Evolutionary conservation across 2,888 invertebrate genomes (phyloP), one percentile per base, ranked within the genome.

Genomic region (Cyclophora albipunctata): DNA sequence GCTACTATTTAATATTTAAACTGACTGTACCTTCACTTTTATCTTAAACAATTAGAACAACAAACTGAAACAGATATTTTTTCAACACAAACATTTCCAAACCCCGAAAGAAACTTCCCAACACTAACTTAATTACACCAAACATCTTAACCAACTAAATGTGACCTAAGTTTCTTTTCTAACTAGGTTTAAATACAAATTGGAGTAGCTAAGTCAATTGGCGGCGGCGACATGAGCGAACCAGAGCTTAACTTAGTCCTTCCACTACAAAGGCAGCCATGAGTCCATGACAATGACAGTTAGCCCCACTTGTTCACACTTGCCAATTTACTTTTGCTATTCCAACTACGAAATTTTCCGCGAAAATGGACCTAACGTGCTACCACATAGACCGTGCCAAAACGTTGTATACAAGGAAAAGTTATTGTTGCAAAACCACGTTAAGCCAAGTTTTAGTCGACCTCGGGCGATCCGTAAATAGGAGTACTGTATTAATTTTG

Each of bases 201-300:
- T 64, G 62, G 65, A 62, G 69, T 63, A 63, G 60, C 64, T 71
- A 66, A 76, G 67, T 74, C 71, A 70, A 74, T 75, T 73, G 71
- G 71, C 62, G 43, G 58, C 62, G 63, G 61, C 60, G 62, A 67
- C 74, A 70, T 69, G 70, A 69, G 67, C 67, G 20, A 55, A 55
- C 37, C 54, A 45, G 34, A 42, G 73, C 75, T 78, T 78, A 75
- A 75, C 67, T 76, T 74, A 76, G 70, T 64, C 62, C 63, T 69
- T 69, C 69, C 64, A 69, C 67, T 67, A 76, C 70, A 73, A 76
- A 76, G 72, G 69, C 60, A 68, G 62, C 37, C 4, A 37, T 75
- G 74, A 76, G 20, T 20, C 65, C 71, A 69, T 75, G 74, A 76
- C 78, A 78, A 75, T 75, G 78, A 77, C 78, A 78, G 78, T 80